These are phyloP conservation scores for Caenorhabditis imperialis DNA, from an alignment of 2,888 invertebrate species.

Conservation along the genomic window DNA sequence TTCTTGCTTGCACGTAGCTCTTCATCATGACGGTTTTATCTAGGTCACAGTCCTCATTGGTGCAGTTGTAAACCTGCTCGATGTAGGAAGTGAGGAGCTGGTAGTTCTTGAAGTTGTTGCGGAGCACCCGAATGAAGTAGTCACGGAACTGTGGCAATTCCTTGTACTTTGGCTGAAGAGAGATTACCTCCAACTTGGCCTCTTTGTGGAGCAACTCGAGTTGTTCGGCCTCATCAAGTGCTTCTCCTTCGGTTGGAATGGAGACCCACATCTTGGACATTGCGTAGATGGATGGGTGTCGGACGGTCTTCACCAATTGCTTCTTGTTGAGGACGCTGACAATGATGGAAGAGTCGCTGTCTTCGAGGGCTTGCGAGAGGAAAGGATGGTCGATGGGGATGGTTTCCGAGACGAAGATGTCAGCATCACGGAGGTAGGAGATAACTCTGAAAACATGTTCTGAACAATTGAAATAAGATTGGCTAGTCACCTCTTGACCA, in stretches of 20 bases:
- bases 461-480: neutral
- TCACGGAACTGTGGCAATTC: slow-evolving; percentile 72
- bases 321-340: slow-evolving; percentile 67
- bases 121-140: slow-evolving; percentile 75
- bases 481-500: slow-evolving; percentile 46
- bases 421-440: slow-evolving; percentile 62
- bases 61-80: slow-evolving; percentile 71
- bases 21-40: slow-evolving; percentile 58
- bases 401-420: slow-evolving; percentile 70
- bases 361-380: slow-evolving; percentile 67
- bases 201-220: slow-evolving; percentile 50
- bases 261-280: slow-evolving; percentile 68
- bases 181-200: slow-evolving; percentile 59
- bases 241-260: slow-evolving; percentile 68
- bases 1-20: slow-evolving; percentile 61
- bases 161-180: slow-evolving; percentile 66
- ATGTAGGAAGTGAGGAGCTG: slow-evolving; percentile 75
- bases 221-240: slow-evolving; percentile 61
- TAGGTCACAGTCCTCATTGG: slow-evolving; percentile 55
- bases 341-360: slow-evolving; percentile 69
- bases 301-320: slow-evolving; percentile 52
- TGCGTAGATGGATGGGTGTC: slow-evolving; percentile 48
- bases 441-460: slow-evolving; percentile 54
- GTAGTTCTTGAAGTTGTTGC: slow-evolving; percentile 76
- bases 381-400: slow-evolving; percentile 67